Base-by-base conservation (phyloP, 2,797 vertebrate genomes). In the Manis javanica region DNA sequence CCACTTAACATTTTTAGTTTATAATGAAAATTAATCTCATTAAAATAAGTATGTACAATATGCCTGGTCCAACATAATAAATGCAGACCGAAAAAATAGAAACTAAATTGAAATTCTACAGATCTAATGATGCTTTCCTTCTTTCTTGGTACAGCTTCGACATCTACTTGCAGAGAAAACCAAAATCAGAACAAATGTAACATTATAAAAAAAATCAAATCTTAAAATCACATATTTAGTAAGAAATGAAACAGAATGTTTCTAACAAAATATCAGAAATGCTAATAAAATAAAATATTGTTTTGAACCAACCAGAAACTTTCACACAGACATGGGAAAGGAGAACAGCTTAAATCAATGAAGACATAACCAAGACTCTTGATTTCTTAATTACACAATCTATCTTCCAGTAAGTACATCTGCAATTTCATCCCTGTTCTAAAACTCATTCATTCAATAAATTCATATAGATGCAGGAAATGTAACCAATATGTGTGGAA, bases 321-420 rank as follows among this genome's bases (percentile, higher is more conserved):
- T 83, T 61, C 26, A 79, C 6, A 61, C 24, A 69, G n/a, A 61
- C 49, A 78, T 3, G 10, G 11, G 6, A 71, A 82, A 13, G 29
- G 29, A 31, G 11, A 84, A 91, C 88, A 23, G 18, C 21, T 83
- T 75, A 90, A 90, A 51, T 69, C 42, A 95, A 8, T 63, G 6
- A 90, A 83, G 57, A 86, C n/a, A 66, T 24, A 88, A 66, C 64
- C 4, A 81, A 90, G 82, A 78, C 19, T 77, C 55, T 79, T 85
- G 51, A 87, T 55, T 85, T 93, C 86, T 61, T 89, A 84, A 87
- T 75, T 78, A 87, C 5, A 88, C 19, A 83, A 71, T 69, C 39
- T 37, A 46, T 39, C 31, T 91, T 82, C 34, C 46, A 59, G 5
- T 69, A 94, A 96, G 11, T 64, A 77, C 11, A 63, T 29, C 26